Percentiles rank a stretch among this genome's conserved stretches.
These are phyloP conservation scores for Zygogramma bicolorata DNA, from an alignment of 2,888 invertebrate genomes.

Conservation along the genomic window DNA sequence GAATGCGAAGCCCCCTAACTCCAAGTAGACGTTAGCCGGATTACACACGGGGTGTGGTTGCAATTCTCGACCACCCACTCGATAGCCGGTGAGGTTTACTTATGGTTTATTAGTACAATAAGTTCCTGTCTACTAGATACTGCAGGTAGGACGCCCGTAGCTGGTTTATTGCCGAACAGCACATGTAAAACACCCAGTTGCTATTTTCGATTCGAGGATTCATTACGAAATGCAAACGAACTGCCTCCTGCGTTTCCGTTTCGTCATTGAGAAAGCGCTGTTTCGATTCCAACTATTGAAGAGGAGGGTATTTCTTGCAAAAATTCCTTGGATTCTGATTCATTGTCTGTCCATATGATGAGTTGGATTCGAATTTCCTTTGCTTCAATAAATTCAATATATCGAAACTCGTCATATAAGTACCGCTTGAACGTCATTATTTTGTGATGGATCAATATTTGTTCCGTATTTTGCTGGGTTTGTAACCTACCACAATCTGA, in stretches of 20 bases:
- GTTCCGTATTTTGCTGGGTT: too few species aligned
- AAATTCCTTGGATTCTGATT: too few species aligned
- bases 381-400: too few species aligned
- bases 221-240: slow-evolving; percentile 28
- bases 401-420: too few species aligned
- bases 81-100: slow-evolving; percentile 40
- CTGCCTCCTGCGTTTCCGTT: slow-evolving; percentile 6
- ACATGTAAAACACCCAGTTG: slow-evolving; percentile 41
- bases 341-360: too few species aligned
- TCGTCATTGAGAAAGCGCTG: too few species aligned
- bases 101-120: slow-evolving; percentile 45
- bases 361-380: too few species aligned
- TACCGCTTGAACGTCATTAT: too few species aligned
- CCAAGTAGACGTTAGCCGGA: slow-evolving; percentile 29
- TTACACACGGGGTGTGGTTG: slow-evolving; percentile 42
- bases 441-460: too few species aligned
- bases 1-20: slow-evolving; percentile 29
- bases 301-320: too few species aligned
- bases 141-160: slow-evolving; percentile 38
- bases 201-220: slow-evolving; percentile 28
- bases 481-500: too few species aligned
- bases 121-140: slow-evolving; percentile 38
- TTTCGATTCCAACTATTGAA: too few species aligned
- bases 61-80: slow-evolving; percentile 42
- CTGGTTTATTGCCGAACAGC: slow-evolving; percentile 37